phyloP scores from a whole-genome alignment of 2,113 vertebrate genomes.

The Microtus ochrogaster region DNA sequence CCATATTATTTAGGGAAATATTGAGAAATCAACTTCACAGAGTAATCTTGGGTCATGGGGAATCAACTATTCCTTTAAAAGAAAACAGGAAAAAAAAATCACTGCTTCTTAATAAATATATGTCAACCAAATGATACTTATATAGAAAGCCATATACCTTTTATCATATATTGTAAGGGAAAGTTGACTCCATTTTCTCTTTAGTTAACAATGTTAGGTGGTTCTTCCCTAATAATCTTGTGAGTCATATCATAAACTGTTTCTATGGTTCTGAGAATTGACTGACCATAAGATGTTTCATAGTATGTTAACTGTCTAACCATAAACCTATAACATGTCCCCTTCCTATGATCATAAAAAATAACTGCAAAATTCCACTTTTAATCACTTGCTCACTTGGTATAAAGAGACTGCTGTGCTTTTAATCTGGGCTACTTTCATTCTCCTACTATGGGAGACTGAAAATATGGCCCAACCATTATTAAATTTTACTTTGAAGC shows the following conservation, averaged over 20 bases:
- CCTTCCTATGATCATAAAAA: neutral
- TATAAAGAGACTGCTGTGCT: neutral
- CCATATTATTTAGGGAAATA: slow-evolving; percentile 10
- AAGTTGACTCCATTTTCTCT: neutral
- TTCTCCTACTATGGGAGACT: neutral
- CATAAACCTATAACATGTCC: neutral
- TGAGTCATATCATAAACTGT: neutral
- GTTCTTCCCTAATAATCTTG: neutral
- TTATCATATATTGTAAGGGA: neutral
- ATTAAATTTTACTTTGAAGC: neutral
- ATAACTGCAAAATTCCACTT: neutral
- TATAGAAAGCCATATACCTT: neutral
- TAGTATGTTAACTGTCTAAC: neutral
- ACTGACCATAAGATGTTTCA: neutral
- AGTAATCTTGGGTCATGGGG: neutral
- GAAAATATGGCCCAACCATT: neutral
- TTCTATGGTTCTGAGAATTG: neutral
- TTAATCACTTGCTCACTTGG: neutral
- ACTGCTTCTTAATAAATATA: neutral
- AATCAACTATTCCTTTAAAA: neutral
- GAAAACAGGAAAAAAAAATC: slow-evolving; percentile 16
- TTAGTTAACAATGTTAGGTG: neutral
- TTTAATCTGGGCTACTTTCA: neutral
- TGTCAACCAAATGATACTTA: neutral
- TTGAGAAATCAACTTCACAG: slow-evolving; percentile 12